These are phyloP conservation scores for Guaruba guarouba DNA, from an alignment of 2,113 vertebrate genomes.

Conservation along the genomic window DNA sequence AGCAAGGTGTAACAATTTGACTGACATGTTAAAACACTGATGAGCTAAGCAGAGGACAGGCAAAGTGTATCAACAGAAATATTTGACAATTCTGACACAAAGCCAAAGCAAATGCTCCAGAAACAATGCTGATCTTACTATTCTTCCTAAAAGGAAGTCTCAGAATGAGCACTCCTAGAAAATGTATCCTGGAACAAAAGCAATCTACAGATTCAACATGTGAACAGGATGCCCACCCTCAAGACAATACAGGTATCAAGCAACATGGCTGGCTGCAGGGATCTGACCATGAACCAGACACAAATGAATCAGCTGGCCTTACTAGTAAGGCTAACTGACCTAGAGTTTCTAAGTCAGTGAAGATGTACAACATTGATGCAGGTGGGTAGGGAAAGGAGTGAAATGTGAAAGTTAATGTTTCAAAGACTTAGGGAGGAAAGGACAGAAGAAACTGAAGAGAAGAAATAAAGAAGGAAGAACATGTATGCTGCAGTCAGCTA, in stretches of 20 bases:
- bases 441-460: neutral
- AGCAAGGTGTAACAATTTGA: neutral
- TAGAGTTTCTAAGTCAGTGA: neutral
- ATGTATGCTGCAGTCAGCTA: neutral
- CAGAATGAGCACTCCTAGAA: neutral
- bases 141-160: neutral
- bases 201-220: neutral
- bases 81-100: neutral
- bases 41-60: neutral
- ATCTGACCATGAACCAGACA: neutral
- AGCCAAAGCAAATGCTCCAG: neutral
- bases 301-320: neutral
- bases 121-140: neutral
- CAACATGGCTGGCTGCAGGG: neutral
- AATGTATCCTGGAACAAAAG: neutral
- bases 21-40: neutral
- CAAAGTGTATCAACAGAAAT: neutral
- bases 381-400: neutral
- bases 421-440: neutral
- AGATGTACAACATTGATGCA: neutral
- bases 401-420: neutral
- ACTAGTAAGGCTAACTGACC: neutral
- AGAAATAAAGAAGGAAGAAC: neutral
- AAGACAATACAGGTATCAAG: neutral
- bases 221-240: neutral